Conservation (phyloP, 2,888 invertebrate species). For the Harpalus rufipes region DNA sequence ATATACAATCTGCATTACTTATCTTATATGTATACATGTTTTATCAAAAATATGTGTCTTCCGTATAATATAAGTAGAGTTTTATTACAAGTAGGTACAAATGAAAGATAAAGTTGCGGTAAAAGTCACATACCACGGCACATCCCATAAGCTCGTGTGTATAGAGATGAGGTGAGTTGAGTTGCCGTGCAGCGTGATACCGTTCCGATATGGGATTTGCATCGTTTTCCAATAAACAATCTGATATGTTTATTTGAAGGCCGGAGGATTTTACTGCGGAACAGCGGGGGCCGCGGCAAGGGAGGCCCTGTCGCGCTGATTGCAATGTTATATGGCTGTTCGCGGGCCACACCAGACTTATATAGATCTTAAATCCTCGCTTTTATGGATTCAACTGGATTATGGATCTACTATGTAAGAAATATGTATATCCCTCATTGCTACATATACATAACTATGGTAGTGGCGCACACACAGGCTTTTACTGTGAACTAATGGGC, state of each 20-base stretch:
- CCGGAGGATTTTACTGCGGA: conserved; percentile 52
- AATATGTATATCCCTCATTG: conserved; percentile 54
- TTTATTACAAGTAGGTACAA: conserved; percentile 12
- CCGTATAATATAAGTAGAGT: not conserved
- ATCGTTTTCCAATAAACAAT: conserved; percentile 67
- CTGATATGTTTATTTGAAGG: conserved; percentile 66
- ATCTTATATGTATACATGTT: not conserved
- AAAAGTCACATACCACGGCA: conserved; percentile 10
- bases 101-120: conserved; percentile 15
- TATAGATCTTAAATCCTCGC: conserved; percentile 65
- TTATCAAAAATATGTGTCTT: conserved; percentile 9
- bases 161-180: conserved; percentile 3
- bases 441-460: not conserved
- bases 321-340: conserved; percentile 65
- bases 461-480: not conserved
- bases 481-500: too few relatives aligned
- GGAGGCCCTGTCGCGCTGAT: conserved; percentile 59
- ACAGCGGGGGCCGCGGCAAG: not conserved
- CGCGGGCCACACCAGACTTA: conserved; percentile 59
- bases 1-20: too few relatives aligned
- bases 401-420: conserved; percentile 57
- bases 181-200: conserved; percentile 32
- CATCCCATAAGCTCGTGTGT: conserved; percentile 30
- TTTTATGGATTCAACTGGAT: conserved; percentile 66
- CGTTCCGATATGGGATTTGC: conserved; percentile 64